Evolutionary conservation across 2,797 vertebrate genomes (phyloP), one percentile per base, ranked within the genome.

Genomic region (Meda fulgida): DNA sequence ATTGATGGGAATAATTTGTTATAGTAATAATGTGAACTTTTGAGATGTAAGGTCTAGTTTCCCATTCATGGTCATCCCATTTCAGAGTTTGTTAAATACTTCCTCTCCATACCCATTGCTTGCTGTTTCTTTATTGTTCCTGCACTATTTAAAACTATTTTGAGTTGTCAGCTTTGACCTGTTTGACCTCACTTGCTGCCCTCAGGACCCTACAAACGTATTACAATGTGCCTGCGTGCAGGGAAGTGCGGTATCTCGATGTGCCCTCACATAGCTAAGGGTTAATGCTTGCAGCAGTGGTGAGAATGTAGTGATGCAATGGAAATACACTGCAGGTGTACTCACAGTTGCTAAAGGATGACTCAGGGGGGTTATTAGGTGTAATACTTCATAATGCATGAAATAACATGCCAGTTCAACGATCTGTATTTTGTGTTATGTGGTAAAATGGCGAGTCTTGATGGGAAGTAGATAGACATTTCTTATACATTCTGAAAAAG

Each of bases 271-370:
- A 84, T 10, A 80, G 63, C 58, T 75, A 58, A 84, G 70, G 81
- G 58, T 80, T 80, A 80, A 84, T 75, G 69, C 78, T 67, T 53
- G 36, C 69, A n/a, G 48, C 70, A 73, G 70, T 51, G 38, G 84
- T 85, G 75, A 81, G 78, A 75, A 66, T 85, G 63, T 40, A 85
- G 79, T 85, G 84, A 81, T 85, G 78, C 84, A 73, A 81, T 85
- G 78, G 78, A 85, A 81, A 85, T 75, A 75, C 78, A 85, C 71
- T 75, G 79, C 70, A 81, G 60, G 75, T 79, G 77, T 51, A 80
- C 84, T 80, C 55, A 31, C 78, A 80, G 77, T 80, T 85, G 55
- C 70, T 80, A 38, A 85, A 65, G 36, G 69, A 38, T 73, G 78
- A 65, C 78, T 73, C 43, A 46, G 81, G 69, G 78, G 76, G 43